Conservation (phyloP, 2,888 invertebrate species). For the Epinotia demarniana region DNA sequence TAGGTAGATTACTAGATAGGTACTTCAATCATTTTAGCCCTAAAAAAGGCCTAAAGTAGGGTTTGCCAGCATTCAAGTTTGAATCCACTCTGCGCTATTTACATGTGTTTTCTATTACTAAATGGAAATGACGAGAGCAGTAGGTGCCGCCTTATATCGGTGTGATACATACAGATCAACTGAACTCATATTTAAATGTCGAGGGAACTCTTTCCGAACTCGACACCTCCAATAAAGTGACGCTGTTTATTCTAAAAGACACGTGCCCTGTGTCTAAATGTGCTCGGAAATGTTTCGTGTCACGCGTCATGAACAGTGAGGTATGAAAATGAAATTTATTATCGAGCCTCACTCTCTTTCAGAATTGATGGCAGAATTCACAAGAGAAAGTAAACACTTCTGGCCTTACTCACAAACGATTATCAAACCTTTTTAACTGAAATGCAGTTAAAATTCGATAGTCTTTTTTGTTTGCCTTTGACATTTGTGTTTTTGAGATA, state of each 20-base stretch:
- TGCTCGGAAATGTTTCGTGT: background rate
- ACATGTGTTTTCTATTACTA: background rate
- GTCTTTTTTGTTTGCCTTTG: no score
- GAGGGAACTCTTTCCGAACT: background rate
- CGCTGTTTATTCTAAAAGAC: conserved; percentile 2
- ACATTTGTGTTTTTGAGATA: no score
- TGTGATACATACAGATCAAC: conserved; percentile 10
- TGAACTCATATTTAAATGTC: conserved; percentile 3
- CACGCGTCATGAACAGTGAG: background rate
- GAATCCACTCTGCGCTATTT: background rate
- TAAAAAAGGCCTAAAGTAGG: no score
- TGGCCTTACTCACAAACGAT: no score
- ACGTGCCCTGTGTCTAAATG: conserved; percentile 15
- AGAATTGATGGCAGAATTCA: background rate
- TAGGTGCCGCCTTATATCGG: background rate
- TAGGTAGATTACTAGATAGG: no score
- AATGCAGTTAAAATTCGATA: no score
- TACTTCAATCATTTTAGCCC: no score
- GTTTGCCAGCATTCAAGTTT: no score
- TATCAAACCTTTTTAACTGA: no score
- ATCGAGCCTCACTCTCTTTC: background rate
- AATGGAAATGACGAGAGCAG: background rate
- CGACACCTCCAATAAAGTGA: conserved; percentile 15
- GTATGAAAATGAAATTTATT: background rate
- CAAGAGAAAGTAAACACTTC: background rate